A percentile compares a stretch with the other conserved stretches of the same genome.
Evolutionary conservation across 2,113 vertebrate species (phyloP).

Genomic region (Daubentonia madagascariensis): DNA sequence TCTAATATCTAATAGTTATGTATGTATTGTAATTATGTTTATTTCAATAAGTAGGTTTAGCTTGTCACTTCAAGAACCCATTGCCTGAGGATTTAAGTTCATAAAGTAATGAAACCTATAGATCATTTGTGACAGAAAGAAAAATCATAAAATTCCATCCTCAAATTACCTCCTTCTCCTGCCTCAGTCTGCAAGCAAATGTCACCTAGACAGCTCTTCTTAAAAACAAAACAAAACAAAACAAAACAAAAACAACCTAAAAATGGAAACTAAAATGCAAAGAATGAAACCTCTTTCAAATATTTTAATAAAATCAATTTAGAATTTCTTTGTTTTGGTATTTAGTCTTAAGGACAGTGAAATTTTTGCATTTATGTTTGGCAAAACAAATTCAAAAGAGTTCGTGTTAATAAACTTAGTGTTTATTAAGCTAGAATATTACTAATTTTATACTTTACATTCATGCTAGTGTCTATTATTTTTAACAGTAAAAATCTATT

Average conservation of each 20-base stretch:
- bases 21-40: slow-evolving; percentile 61
- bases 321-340: slow-evolving; percentile 13
- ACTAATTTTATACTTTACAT: not conserved
- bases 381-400: not conserved
- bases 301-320: slow-evolving; percentile 69
- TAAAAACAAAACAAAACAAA: slow-evolving; percentile 65
- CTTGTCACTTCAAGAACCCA: slow-evolving; percentile 71
- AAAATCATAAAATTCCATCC: slow-evolving; percentile 79
- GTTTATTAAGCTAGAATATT: not conserved
- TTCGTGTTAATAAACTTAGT: too few relatives aligned
- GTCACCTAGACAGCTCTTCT: slow-evolving; percentile 57
- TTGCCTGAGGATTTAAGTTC: slow-evolving; percentile 83
- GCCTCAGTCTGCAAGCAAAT: slow-evolving; percentile 62
- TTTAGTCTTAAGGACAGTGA: not conserved
- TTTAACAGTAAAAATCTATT: not conserved
- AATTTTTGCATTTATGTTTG: not conserved
- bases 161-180: slow-evolving; percentile 76
- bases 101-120: slow-evolving; percentile 87
- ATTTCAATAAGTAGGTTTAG: slow-evolving; percentile 69
- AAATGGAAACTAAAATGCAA: not conserved
- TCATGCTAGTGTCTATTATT: not conserved
- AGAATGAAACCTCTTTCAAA: slow-evolving; percentile 74
- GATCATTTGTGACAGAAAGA: slow-evolving; percentile 86
- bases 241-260: not conserved
- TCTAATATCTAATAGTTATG: slow-evolving; percentile 25